A percentile compares a stretch with the other conserved stretches of the same genome.
phyloP scores from a whole-genome alignment of 2,797 vertebrate genomes.

The Paedocypris micromegethes region DNA sequence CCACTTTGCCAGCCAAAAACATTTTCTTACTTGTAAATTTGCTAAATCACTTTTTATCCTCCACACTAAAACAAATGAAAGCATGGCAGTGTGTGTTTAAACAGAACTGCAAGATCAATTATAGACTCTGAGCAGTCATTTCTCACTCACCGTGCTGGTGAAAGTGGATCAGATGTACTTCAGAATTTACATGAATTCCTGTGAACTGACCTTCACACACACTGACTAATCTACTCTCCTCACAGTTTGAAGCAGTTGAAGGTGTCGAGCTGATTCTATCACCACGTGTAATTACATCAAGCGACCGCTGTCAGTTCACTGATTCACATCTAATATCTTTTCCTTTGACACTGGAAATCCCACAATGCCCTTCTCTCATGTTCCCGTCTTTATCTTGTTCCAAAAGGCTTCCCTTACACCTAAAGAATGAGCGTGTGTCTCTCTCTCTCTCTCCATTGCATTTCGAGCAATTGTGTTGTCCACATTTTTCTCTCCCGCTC shows the following conservation, averaged over 20 bases:
- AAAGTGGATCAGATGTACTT: too few species aligned
- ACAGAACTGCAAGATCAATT: too few species aligned
- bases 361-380: conserved; percentile 27
- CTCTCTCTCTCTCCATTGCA: too few species aligned
- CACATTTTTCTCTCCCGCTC: neutral
- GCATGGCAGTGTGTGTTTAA: conserved; percentile 2
- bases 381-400: conserved; percentile 12
- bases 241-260: conserved; percentile 3
- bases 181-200: neutral
- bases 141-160: too few species aligned
- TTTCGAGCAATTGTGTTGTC: too few species aligned
- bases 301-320: conserved; percentile 34
- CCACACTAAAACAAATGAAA: conserved; percentile 20
- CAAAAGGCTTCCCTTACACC: conserved; percentile 38
- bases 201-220: neutral
- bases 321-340: conserved; percentile 37
- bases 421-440: conserved; percentile 16
- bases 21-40: conserved; percentile 48
- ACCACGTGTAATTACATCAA: conserved; percentile 39
- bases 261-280: conserved; percentile 20
- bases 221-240: neutral
- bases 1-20: neutral
- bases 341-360: conserved; percentile 44
- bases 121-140: too few species aligned
- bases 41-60: conserved; percentile 18